These are phyloP conservation scores for Trichomycterus rosablanca DNA, from an alignment of 2,113 vertebrate genomes.

Conservation along the genomic window DNA sequence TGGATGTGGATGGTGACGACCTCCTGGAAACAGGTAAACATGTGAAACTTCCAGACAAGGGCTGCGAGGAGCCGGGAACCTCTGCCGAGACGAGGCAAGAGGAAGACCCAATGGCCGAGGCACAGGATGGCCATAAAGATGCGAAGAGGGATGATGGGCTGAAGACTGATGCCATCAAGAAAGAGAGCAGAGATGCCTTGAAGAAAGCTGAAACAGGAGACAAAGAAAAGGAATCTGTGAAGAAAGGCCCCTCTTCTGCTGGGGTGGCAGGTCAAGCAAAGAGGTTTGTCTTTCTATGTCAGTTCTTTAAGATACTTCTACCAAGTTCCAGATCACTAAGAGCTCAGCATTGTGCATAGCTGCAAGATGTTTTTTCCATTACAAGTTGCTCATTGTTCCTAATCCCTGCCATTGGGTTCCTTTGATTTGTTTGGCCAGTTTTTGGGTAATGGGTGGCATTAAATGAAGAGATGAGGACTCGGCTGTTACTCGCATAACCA, in stretches of 20 bases:
- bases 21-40: constrained; percentile 99
- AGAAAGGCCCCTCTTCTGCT: constrained; percentile 98
- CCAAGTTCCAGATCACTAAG: constrained; percentile 98
- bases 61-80: constrained; percentile 83
- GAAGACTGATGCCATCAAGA: constrained; percentile 87
- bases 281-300: constrained; percentile 99
- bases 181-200: constrained; percentile 89
- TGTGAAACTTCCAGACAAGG: constrained; percentile 99
- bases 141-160: constrained; percentile 92
- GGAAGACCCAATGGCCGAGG: constrained; percentile 84
- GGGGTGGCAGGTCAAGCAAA: constrained; percentile 99
- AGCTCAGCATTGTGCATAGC: constrained; percentile 98
- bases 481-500: constrained; percentile 79
- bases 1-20: constrained; percentile 99
- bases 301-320: constrained; percentile 94
- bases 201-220: constrained; percentile 98
- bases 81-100: constrained; percentile 84
- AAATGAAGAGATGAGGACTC: constrained; percentile 64
- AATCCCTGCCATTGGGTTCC: constrained; percentile 77
- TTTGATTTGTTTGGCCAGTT: constrained; percentile 57
- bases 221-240: constrained; percentile 99
- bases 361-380: constrained; percentile 80
- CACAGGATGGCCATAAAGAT: constrained; percentile 87
- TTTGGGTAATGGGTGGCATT: constrained; percentile 75
- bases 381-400: constrained; percentile 78